phyloP scores from a whole-genome alignment of 2,888 invertebrate species.

The Autographa gamma region DNA sequence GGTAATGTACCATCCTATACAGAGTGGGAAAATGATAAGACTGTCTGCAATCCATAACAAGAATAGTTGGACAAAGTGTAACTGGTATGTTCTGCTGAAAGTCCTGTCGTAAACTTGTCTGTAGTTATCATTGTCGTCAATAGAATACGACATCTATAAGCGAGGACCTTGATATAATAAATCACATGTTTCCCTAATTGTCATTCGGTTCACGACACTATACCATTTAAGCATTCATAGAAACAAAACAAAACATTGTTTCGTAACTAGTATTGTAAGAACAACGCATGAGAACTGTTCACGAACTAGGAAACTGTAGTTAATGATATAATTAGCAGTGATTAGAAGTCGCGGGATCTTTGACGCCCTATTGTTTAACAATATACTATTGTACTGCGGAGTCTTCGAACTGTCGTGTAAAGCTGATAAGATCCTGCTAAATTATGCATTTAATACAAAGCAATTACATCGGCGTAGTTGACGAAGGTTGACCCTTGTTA shows the following conservation, averaged over 20 bases:
- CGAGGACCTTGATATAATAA: constrained; percentile 20
- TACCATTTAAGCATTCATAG: constrained; percentile 33
- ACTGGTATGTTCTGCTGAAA: not conserved
- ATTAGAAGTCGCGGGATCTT: constrained; percentile 61
- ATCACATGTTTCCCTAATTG: constrained; percentile 33
- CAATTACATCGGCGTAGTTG: not conserved
- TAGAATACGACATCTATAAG: constrained; percentile 9
- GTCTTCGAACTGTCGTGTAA: constrained; percentile 19
- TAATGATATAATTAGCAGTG: constrained; percentile 68
- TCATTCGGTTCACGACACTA: constrained; percentile 42
- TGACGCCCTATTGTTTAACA: constrained; percentile 47
- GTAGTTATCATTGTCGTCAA: not conserved
- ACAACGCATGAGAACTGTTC: constrained; percentile 54
- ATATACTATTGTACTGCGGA: constrained; percentile 23
- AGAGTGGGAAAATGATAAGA: too few species aligned
- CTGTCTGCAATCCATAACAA: too few species aligned
- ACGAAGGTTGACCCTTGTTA: constrained; percentile 27
- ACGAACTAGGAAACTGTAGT: constrained; percentile 68
- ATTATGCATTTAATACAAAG: constrained; percentile 12
- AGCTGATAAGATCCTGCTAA: constrained; percentile 30
- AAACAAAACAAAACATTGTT: constrained; percentile 54
- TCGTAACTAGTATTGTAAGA: constrained; percentile 47
- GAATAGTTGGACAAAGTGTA: not conserved
- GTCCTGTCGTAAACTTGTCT: not conserved
- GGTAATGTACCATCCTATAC: too few species aligned